Evolutionary conservation across 53 echinoderm and acorn worm genomes (phyloP).

Genomic region (Echinarachnius parma): DNA sequence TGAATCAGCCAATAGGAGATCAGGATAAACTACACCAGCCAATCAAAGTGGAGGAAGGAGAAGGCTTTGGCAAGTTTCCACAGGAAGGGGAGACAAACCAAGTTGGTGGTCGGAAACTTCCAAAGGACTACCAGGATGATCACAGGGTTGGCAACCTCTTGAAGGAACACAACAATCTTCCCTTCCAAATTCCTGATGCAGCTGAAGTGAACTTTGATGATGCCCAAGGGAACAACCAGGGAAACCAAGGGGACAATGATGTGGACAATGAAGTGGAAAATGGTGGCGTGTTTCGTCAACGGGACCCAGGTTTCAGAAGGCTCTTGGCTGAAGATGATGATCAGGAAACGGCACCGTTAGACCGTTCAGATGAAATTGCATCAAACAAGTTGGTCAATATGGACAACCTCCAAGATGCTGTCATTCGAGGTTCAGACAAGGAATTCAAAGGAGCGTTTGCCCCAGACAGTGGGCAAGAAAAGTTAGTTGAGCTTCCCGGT

Average conservation of each 20-base stretch:
- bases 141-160: conserved; percentile 21
- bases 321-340: background rate
- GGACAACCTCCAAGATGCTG: too few relatives aligned
- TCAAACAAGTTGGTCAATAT: too few relatives aligned
- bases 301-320: conserved; percentile 25
- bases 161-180: conserved; percentile 38
- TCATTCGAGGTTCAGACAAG: too few relatives aligned
- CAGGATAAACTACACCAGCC: background rate
- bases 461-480: too few relatives aligned
- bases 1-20: conserved; percentile 1
- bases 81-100: background rate
- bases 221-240: background rate
- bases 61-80: background rate
- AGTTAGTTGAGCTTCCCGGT: too few relatives aligned
- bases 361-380: background rate
- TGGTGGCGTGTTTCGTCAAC: background rate
- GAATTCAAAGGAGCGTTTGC: too few relatives aligned
- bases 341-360: conserved; percentile 15
- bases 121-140: conserved; percentile 19
- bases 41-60: background rate
- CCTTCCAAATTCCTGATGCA: conserved; percentile 30
- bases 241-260: background rate
- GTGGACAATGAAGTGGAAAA: conserved; percentile 18
- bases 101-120: too few relatives aligned
- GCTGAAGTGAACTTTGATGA: conserved; percentile 26